Evolutionary conservation across 2,888 invertebrate species (phyloP).

Genomic region (Yponomeuta cagnagella): DNA sequence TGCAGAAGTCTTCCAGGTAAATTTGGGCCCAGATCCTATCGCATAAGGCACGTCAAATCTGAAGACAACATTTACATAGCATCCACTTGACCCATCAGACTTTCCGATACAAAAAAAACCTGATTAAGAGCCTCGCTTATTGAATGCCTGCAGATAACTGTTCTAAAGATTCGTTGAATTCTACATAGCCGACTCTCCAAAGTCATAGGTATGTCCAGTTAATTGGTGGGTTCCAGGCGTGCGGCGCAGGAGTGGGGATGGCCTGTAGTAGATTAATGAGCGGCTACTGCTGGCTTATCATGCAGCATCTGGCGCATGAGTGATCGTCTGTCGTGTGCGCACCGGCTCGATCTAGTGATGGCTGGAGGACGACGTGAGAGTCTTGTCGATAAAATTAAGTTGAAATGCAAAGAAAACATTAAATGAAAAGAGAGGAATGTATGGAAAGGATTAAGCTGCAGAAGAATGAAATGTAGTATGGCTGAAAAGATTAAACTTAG

Average conservation of each 20-base stretch:
- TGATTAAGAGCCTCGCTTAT: conserved; percentile 8
- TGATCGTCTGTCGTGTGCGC: conserved; percentile 75
- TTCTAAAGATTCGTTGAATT: conserved; percentile 49
- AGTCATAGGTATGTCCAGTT: conserved; percentile 49
- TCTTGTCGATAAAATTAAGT: too few species aligned
- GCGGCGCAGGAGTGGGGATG: conserved; percentile 39
- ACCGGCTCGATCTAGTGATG: conserved; percentile 55
- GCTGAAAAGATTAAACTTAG: too few species aligned
- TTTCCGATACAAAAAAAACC: neutral
- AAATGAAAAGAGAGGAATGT: too few species aligned
- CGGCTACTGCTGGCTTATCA: conserved; percentile 71
- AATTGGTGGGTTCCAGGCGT: conserved; percentile 58
- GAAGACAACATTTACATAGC: neutral
- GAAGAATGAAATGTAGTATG: too few species aligned
- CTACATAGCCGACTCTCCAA: conserved; percentile 3
- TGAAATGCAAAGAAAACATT: too few species aligned
- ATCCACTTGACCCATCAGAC: neutral
- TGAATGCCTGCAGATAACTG: conserved; percentile 32
- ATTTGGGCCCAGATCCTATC: neutral
- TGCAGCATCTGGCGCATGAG: conserved; percentile 72
- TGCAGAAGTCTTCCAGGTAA: neutral
- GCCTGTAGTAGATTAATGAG: conserved; percentile 70
- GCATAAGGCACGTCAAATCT: neutral
- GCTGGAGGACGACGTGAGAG: conserved; percentile 1
- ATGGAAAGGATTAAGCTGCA: too few species aligned